Percentiles rank a stretch among this genome's conserved stretches.
Conservation (phyloP, 2,888 invertebrate species). For the Drosophila kuntzei region DNA sequence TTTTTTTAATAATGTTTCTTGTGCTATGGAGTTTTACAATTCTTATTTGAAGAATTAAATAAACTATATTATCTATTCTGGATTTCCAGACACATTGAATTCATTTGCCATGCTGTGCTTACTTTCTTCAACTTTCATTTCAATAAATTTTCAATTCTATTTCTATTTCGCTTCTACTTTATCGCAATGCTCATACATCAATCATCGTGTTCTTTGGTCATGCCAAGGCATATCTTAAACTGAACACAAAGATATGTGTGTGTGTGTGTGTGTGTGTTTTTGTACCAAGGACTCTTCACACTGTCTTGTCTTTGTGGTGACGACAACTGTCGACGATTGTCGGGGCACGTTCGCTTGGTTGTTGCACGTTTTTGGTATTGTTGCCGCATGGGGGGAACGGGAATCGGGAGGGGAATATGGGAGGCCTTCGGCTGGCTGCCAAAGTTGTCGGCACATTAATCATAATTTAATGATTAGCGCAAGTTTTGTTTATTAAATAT, state of each 20-base stretch:
- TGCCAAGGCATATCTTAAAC: slow-evolving; percentile 20
- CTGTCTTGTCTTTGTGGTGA: slow-evolving; percentile 12
- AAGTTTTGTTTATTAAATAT: slow-evolving; percentile 77
- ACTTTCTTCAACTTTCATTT: slow-evolving; percentile 12
- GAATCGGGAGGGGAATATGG: too few species aligned
- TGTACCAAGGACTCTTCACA: slow-evolving; percentile 18
- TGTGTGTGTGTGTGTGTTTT: not conserved
- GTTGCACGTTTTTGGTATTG: slow-evolving; percentile 44
- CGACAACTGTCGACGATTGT: slow-evolving; percentile 19
- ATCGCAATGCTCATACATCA: slow-evolving; percentile 23
- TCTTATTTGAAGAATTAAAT: not conserved
- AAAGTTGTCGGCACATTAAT: slow-evolving; percentile 77
- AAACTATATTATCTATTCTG: not conserved
- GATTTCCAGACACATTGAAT: slow-evolving; percentile 1
- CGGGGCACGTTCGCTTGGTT: slow-evolving; percentile 22
- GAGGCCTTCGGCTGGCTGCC: slow-evolving; percentile 51
- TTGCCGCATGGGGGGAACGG: too few species aligned
- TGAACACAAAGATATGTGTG: not conserved
- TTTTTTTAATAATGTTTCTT: too few species aligned
- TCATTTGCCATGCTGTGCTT: slow-evolving; percentile 13
- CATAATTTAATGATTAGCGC: slow-evolving; percentile 81
- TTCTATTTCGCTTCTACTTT: not conserved
- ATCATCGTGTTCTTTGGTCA: slow-evolving; percentile 21
- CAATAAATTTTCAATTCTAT: slow-evolving; percentile 22
- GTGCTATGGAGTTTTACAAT: too few species aligned